phyloP scores from a whole-genome alignment of 2,113 vertebrate species.

The Rynchops niger region DNA sequence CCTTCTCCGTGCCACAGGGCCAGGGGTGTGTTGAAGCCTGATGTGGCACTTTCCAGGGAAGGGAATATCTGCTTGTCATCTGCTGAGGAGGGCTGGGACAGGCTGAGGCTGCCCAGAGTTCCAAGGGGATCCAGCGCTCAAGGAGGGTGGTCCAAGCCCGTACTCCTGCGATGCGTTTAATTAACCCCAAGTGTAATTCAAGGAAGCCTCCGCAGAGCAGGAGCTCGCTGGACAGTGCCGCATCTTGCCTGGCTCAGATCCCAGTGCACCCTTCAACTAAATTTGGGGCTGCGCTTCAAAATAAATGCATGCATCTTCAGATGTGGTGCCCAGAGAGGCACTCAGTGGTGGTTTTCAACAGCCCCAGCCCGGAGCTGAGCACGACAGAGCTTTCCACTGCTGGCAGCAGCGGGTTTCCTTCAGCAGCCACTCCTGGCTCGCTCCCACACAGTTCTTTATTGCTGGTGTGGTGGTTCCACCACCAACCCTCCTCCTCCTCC shows the following conservation, averaged over 20 bases:
- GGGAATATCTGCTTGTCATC: not conserved
- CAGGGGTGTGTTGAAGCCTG: not conserved
- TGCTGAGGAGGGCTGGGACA: not conserved
- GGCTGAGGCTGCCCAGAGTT: not conserved
- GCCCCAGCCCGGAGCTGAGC: rapidly evolving
- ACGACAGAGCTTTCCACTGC: not conserved
- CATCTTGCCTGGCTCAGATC: not conserved
- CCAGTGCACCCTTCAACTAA: rapidly evolving
- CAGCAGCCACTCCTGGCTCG: not conserved
- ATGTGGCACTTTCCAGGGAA: rapidly evolving
- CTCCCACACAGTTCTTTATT: not conserved
- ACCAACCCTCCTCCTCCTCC: not conserved
- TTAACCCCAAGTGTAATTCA: not conserved
- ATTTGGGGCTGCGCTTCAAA: not conserved
- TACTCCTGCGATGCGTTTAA: not conserved
- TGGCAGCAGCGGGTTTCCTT: not conserved
- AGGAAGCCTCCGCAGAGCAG: not conserved
- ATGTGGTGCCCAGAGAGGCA: no score
- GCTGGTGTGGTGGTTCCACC: not conserved
- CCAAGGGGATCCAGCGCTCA: not conserved
- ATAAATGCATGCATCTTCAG: not conserved
- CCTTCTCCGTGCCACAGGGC: not conserved
- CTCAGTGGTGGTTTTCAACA: not conserved
- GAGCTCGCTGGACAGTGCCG: rapidly evolving
- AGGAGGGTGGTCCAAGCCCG: not conserved